Evolutionary conservation across 2,888 invertebrate genomes (phyloP), one percentile per base, ranked within the genome.

Genomic region (Furcula furcula): DNA sequence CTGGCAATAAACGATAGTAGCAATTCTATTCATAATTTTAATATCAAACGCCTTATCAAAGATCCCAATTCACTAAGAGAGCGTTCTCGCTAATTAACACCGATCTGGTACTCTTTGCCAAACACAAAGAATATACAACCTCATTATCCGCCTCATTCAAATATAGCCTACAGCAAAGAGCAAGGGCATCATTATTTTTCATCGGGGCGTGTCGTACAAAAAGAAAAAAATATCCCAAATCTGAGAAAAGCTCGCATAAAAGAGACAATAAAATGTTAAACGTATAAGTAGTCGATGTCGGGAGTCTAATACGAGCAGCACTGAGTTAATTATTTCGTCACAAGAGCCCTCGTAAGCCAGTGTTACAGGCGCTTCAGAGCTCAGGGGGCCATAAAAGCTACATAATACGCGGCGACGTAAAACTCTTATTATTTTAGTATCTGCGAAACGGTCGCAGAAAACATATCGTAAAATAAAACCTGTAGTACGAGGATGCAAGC

Each of bases 351-450:
- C 76, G 72, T 85, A 83, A 88, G 85, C 81, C 77, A 79, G 71
- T 74, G 76, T 83, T 79, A 84, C 81, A 81, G n/a, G 74, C 77
- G 81, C 79, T 76, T 75, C 76, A 76, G 75, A 77, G 80, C 83
- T 78, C 73, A 65, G 76, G 66, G 69, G 77, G 57, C 68, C 74
- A 82, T 84, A 86, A 87, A 88, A 83, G 81, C 79, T 74, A 82
- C 81, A 80, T 86, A 84, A 85, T 86, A 81, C 77, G 83, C 73
- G 83, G 77, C 69, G 74, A 82, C 84, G 73, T 84, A 83, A 84
- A 85, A 84, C 74, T 84, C 82, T 85, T 86, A 87, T 86, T 87
- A 87, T 87, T 86, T 86, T 84, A 86, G 84, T 86, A 85, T 86
- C 85, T 84, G 84, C 72, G 79, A 85, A 85, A 82, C 76, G 75